These are phyloP conservation scores for Phasia obesa DNA, from an alignment of 2,888 invertebrate genomes.

Conservation along the genomic window DNA sequence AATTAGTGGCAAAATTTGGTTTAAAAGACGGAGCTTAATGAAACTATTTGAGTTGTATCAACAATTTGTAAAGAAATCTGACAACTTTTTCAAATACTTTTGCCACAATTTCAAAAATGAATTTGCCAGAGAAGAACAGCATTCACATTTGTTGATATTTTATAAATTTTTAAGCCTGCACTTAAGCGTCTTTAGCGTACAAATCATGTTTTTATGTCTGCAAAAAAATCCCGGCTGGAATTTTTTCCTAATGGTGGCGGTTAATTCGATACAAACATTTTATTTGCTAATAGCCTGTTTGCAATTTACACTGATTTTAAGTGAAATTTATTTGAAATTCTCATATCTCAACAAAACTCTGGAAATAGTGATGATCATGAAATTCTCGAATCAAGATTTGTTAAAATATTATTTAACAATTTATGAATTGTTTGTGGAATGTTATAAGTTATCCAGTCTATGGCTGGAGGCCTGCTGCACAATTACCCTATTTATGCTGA, in stretches of 20 bases:
- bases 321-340: conserved; percentile 31
- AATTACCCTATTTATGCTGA: conserved; percentile 11
- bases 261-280: conserved; percentile 9
- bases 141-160: background rate
- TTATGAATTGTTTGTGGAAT: conserved; percentile 32
- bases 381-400: background rate
- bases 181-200: background rate
- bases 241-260: conserved; percentile 1
- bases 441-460: background rate
- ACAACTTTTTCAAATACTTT: background rate
- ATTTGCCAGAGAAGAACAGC: background rate
- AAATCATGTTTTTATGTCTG: background rate
- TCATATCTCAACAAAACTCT: conserved; percentile 9
- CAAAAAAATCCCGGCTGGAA: background rate
- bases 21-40: conserved; percentile 1
- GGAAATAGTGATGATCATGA: background rate
- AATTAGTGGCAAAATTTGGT: conserved; percentile 40
- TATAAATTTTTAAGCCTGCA: conserved; percentile 25
- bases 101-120: background rate
- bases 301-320: conserved; percentile 10
- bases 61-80: conserved; percentile 1
- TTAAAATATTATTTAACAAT: background rate
- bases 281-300: conserved; percentile 15
- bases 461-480: background rate
- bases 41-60: conserved; percentile 15